phyloP scores from a whole-genome alignment of 2,888 invertebrate species.

The Ametastegia equiseti region DNA sequence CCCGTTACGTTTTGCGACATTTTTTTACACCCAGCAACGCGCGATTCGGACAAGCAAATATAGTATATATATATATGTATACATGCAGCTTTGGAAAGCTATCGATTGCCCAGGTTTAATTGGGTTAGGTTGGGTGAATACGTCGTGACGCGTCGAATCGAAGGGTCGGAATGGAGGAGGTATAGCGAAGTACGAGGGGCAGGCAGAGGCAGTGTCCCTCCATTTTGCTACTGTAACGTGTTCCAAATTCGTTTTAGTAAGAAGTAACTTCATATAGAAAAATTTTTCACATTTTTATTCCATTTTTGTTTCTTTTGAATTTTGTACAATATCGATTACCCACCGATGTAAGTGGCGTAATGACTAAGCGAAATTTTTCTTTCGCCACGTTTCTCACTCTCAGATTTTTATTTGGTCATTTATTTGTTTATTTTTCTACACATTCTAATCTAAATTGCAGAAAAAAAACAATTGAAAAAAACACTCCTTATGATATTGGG shows the following conservation, averaged over 20 bases:
- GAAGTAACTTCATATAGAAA: neutral
- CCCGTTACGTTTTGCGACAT: neutral
- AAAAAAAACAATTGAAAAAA: neutral
- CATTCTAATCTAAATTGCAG: neutral
- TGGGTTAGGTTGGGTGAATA: slow-evolving; percentile 42
- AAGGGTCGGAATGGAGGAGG: slow-evolving; percentile 16
- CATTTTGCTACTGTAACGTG: neutral
- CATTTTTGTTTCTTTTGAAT: neutral
- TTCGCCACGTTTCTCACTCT: no score
- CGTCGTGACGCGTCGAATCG: slow-evolving; percentile 36
- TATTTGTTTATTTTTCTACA: no score
- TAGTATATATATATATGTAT: no score
- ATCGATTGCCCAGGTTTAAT: slow-evolving; percentile 42
- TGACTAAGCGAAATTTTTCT: no score
- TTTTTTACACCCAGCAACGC: neutral
- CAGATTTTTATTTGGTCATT: no score
- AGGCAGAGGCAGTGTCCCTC: neutral
- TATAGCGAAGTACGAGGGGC: neutral
- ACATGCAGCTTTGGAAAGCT: slow-evolving; percentile 22
- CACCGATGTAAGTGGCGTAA: no score
- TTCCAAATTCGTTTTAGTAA: slow-evolving; percentile 10
- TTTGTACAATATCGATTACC: no score
- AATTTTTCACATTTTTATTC: no score
- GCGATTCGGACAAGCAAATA: neutral
- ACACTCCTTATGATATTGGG: no score